Conservation (phyloP, 2,888 invertebrate species). For the Acleris cristana region DNA sequence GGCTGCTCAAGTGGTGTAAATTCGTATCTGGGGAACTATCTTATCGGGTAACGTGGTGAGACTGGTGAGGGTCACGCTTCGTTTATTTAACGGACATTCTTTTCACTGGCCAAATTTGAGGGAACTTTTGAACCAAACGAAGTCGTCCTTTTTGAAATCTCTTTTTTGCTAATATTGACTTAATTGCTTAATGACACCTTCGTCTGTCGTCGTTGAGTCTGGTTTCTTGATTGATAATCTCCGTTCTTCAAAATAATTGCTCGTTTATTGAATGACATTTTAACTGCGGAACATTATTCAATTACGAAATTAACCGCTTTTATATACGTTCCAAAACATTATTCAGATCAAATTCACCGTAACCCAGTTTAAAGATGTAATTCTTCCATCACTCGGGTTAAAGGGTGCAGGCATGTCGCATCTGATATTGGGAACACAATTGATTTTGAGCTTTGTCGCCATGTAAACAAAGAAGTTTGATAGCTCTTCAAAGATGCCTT, state of each 20-base stretch:
- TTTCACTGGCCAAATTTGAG: constrained; percentile 1
- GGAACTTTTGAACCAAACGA: not conserved
- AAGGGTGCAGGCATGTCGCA: constrained; percentile 67
- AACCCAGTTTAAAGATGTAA: constrained; percentile 63
- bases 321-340: not conserved
- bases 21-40: constrained; percentile 7
- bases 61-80: constrained; percentile 20
- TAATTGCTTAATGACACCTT: no score
- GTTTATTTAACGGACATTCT: constrained; percentile 2
- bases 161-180: not conserved
- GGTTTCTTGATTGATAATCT: no score
- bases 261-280: no score
- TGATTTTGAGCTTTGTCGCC: constrained; percentile 62
- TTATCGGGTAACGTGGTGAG: constrained; percentile 24
- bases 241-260: no score
- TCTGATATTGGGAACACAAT: constrained; percentile 53
- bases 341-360: constrained; percentile 8
- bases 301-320: not conserved
- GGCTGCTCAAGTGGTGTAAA: constrained; percentile 23
- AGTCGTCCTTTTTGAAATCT: not conserved
- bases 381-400: constrained; percentile 64
- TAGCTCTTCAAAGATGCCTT: constrained; percentile 58
- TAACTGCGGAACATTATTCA: no score
- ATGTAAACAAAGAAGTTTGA: constrained; percentile 55
- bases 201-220: no score